Base-by-base conservation (phyloP, 2,888 invertebrate genomes). In the Drosophila hamatofila region DNA sequence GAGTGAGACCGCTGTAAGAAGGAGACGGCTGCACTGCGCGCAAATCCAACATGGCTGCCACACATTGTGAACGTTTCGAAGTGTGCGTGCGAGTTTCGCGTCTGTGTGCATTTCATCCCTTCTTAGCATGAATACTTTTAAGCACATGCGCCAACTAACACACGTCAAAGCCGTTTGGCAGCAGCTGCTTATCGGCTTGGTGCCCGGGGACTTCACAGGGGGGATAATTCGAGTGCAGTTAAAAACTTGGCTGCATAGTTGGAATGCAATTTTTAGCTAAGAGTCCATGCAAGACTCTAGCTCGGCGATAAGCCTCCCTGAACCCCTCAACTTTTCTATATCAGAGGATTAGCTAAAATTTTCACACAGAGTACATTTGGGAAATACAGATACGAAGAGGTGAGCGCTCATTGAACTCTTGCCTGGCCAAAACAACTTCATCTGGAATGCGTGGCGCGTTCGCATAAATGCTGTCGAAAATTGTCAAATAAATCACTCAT, bases 401-500 rank as follows among this genome's bases (percentile, higher is more conserved):
- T 16, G 8, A 33, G 41, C 14, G 41, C 30, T 35, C 42, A 75
- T 65, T 65, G 30, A 44, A 30, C 16, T 54, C 37, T 65, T 23
- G 54, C 23, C 56, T 25, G 49, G 25, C 37, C 33, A 25, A 63
- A 79, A 79, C 70, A 68, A 56, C 80, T 82, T 75, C 63, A 78
- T 77, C 52, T 46, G 52, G 60, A 65, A 89, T 89, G 84, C 88
- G 75, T 72, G 78, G 81, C 89, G 86, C 88, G 90, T 91, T 72
- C 81, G 83, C 77, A 77, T 78, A 81, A 82, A 90, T 81, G 84
- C 87, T 87, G 88, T 89, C 85, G 83, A 87, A 88, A 89, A 83
- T 86, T 89, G 92, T 91, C 92, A 83, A 87, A 91, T 91, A 91
- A 91, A 91, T 91, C 92, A 91, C 81, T 91, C 91, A 91, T 89